Base-by-base conservation (phyloP, 2,888 invertebrate species). In the Drymonia ruficornis region DNA sequence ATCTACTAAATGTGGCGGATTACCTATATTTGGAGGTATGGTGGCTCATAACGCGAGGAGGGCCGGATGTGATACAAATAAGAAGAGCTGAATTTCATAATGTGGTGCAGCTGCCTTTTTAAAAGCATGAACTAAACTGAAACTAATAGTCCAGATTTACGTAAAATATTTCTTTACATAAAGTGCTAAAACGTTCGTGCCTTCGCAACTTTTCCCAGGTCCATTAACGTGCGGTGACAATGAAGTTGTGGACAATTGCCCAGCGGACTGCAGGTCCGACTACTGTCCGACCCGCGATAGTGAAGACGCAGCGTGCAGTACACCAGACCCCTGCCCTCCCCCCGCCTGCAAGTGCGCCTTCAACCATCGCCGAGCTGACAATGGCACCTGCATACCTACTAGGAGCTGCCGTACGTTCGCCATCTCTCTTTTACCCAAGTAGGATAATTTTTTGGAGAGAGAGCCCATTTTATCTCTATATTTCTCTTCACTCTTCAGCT, bases 261-360 rank as follows among this genome's bases (percentile, higher is more conserved):
- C 84, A 0, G 50, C 51, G 0, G 53, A 74, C 15, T 83, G 84
- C 31, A n/a, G 65, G 1, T 61, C 67, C 2, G 80, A 85, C 40
- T 61, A 63, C 29, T 85, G 86, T 50, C 81, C 84, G 0, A 76
- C 61, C n/a, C 61, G 55, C 16, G 64, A 68, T 1, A 51, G 55
- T 0, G 63, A 72, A 0, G 56, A 63, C 7, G 45, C 50, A 1
- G 19, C 54, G 0, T 84, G 83, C 43, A 15, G 49, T 0, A 50
- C 34, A 9, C 74, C 78, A 0, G 38, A 58, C 0, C 45, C 53
- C 0, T 84, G 83, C 29, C 77, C 78, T 0, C 54, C 65, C 5
- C 65, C 81, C 0, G 63, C 45, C 3, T 86, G 86, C 65, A 78
- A 75, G 38, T 86, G 86, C 29, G 16, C 44, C 0, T 81, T 84